phyloP scores from a whole-genome alignment of 2,113 vertebrate species.

The Copsychus sechellarum region DNA sequence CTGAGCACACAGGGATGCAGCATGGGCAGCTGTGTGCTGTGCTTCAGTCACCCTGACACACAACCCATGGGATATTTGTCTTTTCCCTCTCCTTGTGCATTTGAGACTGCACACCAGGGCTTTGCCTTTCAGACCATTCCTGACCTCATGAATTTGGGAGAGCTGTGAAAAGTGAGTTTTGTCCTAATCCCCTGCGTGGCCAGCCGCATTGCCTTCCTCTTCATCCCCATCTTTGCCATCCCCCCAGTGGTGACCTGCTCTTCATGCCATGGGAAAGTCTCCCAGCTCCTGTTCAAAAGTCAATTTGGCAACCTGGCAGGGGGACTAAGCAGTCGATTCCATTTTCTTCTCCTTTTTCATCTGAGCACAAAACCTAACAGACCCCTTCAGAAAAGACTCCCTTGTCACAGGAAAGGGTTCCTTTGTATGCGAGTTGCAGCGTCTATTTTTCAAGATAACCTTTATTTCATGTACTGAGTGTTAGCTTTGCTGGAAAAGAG shows the following conservation, averaged over 20 bases:
- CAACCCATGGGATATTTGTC: background rate
- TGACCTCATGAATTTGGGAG: background rate
- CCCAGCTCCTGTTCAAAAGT: background rate
- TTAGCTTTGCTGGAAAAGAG: slow-evolving; percentile 52
- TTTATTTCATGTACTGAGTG: slow-evolving; percentile 59
- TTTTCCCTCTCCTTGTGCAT: background rate
- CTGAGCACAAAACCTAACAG: background rate
- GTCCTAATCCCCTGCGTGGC: background rate
- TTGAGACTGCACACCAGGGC: too few species aligned
- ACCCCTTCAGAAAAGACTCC: slow-evolving; percentile 21
- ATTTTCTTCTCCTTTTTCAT: background rate
- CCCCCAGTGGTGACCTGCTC: background rate
- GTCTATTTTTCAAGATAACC: slow-evolving; percentile 59
- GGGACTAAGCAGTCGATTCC: background rate
- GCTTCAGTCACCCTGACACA: background rate
- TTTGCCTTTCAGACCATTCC: background rate
- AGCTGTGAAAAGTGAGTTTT: background rate
- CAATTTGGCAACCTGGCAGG: background rate
- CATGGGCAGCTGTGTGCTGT: background rate
- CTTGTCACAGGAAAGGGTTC: slow-evolving; percentile 29
- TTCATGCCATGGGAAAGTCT: background rate
- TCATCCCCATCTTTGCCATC: background rate
- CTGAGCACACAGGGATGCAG: fast-evolving
- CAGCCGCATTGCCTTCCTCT: background rate
- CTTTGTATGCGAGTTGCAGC: slow-evolving; percentile 35